These are phyloP conservation scores for Harpagoxenus sublaevis DNA, from an alignment of 2,888 invertebrate species.

Conservation along the genomic window DNA sequence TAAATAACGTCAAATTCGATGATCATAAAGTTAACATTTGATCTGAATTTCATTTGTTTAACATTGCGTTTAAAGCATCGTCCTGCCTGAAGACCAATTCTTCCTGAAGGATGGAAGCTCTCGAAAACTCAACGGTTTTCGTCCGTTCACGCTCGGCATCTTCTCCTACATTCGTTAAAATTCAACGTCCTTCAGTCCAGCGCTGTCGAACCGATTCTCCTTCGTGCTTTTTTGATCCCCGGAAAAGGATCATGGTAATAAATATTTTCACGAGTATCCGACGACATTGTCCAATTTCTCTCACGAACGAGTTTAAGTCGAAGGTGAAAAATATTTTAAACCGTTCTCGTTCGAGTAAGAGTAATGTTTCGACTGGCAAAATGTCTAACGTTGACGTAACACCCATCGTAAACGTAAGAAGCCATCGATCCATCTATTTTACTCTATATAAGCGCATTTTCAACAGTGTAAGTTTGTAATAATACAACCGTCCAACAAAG, in stretches of 20 bases:
- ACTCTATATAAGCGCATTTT: constrained; percentile 26
- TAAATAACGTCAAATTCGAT: not conserved
- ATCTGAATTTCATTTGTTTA: constrained; percentile 4
- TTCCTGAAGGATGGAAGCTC: not conserved
- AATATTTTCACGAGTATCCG: constrained; percentile 42
- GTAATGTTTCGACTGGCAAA: constrained; percentile 9
- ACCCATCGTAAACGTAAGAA: not conserved
- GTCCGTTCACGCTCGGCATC: not conserved
- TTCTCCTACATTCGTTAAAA: constrained; percentile 13
- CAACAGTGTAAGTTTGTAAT: not conserved
- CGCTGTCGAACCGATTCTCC: constrained; percentile 6
- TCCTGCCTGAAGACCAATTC: not conserved
- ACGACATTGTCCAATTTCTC: constrained; percentile 49
- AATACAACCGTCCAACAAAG: not conserved
- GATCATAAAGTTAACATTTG: not conserved
- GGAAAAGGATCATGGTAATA: constrained; percentile 48
- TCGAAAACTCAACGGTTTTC: not conserved
- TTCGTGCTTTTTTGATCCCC: constrained; percentile 10
- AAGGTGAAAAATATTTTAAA: constrained; percentile 47
- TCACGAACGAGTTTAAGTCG: constrained; percentile 1
- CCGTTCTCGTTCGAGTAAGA: constrained; percentile 2
- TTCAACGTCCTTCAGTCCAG: not conserved
- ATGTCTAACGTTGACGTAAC: not conserved
- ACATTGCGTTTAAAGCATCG: not conserved
- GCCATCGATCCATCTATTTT: constrained; percentile 6